These are phyloP conservation scores for Capra hircus DNA, from an alignment of 2,113 vertebrate species.

Conservation along the genomic window DNA sequence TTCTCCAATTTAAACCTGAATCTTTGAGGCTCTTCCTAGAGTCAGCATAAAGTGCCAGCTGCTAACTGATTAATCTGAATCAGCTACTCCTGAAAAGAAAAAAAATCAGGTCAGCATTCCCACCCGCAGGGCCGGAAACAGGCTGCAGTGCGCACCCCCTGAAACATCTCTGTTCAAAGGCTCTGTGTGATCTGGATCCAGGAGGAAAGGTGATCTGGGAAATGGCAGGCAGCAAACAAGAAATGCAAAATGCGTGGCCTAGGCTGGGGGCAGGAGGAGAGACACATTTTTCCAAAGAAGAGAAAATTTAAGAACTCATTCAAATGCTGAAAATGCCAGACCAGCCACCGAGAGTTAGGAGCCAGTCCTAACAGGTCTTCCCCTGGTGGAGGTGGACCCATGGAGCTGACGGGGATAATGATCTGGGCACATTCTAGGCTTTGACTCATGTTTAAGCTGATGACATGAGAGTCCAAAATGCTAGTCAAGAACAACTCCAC, in stretches of 20 bases:
- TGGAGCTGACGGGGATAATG: accelerated
- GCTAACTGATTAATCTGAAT: background rate
- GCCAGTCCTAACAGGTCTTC: accelerated
- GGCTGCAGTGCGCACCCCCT: accelerated
- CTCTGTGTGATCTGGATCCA: background rate
- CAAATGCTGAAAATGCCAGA: background rate
- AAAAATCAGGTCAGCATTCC: background rate
- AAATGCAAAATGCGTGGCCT: accelerated
- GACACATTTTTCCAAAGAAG: background rate
- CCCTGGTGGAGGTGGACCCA: accelerated
- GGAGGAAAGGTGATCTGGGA: background rate
- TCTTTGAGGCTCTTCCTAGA: accelerated
- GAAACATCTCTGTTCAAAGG: background rate
- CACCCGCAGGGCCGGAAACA: accelerated
- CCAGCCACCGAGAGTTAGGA: background rate
- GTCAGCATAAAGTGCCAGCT: background rate
- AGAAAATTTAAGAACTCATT: background rate
- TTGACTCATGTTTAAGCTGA: background rate
- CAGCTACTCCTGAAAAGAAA: background rate
- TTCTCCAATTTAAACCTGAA: background rate
- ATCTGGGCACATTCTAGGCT: background rate
- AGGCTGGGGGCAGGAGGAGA: too few relatives aligned
- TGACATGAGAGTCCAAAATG: background rate
- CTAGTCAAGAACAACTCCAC: background rate
- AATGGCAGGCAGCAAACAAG: accelerated